Conservation (phyloP, 2,797 vertebrate species). For the Typhlichthys subterraneus region DNA sequence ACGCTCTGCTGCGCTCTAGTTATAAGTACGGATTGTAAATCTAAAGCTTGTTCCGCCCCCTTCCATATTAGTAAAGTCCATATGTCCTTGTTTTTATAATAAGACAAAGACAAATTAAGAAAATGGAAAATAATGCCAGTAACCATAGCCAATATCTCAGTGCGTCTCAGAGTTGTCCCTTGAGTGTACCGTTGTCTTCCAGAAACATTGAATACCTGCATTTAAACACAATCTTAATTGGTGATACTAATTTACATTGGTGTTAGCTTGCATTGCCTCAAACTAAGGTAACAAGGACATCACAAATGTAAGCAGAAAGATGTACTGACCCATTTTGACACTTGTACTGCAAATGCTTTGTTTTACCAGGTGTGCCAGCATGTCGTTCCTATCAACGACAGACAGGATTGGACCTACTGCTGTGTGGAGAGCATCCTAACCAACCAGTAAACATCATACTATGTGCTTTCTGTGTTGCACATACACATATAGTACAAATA, state of each 20-base stretch:
- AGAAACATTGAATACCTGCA: background rate
- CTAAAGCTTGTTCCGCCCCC: too few species aligned
- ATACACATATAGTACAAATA: background rate
- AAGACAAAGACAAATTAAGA: too few species aligned
- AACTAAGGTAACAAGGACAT: background rate
- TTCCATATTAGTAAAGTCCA: too few species aligned
- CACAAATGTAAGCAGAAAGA: background rate
- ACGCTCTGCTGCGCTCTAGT: background rate
- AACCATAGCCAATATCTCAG: too few species aligned
- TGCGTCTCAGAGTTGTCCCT: too few species aligned
- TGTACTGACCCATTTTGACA: background rate
- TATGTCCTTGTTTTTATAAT: too few species aligned
- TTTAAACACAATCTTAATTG: too few species aligned
- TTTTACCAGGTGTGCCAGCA: constrained; percentile 88
- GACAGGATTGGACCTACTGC: constrained; percentile 86
- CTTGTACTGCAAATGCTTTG: constrained; percentile 9
- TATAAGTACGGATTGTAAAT: too few species aligned
- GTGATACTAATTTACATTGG: too few species aligned
- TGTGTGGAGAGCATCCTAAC: constrained; percentile 84
- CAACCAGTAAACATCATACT: constrained; percentile 27
- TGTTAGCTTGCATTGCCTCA: too few species aligned
- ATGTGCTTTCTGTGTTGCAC: background rate
- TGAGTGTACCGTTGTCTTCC: background rate
- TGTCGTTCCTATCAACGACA: constrained; percentile 83
- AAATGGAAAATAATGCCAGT: too few species aligned